These are phyloP conservation scores for Cyprinodon variegatus DNA, from an alignment of 2,113 vertebrate species.

Conservation along the genomic window DNA sequence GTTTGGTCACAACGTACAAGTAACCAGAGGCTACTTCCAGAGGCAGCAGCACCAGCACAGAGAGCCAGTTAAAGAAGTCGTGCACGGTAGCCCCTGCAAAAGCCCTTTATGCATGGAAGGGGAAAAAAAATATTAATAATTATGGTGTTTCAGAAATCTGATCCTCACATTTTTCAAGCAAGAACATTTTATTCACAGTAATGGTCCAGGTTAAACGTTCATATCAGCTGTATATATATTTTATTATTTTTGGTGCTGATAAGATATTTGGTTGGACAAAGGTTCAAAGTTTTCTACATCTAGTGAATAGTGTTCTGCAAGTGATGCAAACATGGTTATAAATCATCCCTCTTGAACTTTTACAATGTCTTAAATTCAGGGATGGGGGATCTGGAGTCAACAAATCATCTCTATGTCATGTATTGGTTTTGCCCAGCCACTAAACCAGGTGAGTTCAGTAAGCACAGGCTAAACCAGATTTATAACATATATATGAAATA, in stretches of 20 bases:
- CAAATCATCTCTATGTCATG: no score
- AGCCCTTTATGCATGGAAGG: constrained; percentile 78
- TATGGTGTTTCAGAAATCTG: not conserved
- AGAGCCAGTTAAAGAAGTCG: constrained; percentile 98
- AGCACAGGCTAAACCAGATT: no score
- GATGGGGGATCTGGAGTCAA: no score
- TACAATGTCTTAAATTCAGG: not conserved
- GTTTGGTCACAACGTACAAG: constrained; percentile 83
- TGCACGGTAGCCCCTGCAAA: constrained; percentile 95
- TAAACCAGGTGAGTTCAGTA: no score
- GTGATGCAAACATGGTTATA: not conserved
- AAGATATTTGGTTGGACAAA: not conserved
- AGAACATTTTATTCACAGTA: not conserved
- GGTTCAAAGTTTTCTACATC: not conserved
- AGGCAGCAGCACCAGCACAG: constrained; percentile 89
- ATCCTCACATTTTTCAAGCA: not conserved
- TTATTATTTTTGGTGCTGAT: not conserved
- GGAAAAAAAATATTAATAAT: not conserved
- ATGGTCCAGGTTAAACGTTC: not conserved
- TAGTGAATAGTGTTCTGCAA: not conserved
- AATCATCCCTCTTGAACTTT: not conserved
- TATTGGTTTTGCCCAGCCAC: no score
- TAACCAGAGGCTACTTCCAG: constrained; percentile 86
- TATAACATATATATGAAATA: no score
- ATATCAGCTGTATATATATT: not conserved